Evolutionary conservation across 1,140 invertebrate species (phyloP), one percentile per base, ranked within the genome.

Genomic region (Telenomus remus): DNA sequence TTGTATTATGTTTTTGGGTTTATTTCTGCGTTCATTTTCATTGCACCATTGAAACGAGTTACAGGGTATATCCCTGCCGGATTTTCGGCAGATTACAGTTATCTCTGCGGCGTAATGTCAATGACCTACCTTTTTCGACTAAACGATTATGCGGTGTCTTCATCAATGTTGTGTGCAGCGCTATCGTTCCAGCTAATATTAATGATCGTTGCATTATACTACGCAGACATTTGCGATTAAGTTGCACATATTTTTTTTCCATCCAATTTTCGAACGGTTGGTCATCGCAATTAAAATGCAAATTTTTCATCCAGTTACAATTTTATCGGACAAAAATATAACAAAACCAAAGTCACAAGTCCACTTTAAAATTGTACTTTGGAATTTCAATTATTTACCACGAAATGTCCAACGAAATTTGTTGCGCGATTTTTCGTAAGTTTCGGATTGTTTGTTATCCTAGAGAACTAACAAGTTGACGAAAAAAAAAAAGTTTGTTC

Each of bases 21-120:
- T 56, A 43, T 61, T 56, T 46, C 61, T 57, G 46, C 57, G 50
- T 68, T 75, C 63, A 51, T 63, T 64, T 61, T 69, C 54, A 35
- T 72, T 75, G 48, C 64, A 56, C 64, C 54, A 73, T 74, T 54
- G 46, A 44, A 60, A 69, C 53, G 55, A 70, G 50, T 70, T 50
- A 14, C 54, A 63, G 65, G 71, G 64, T 69, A 46, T n/a, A n/a
- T 50, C 63, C 72, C 73, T 80, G 76, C 78, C 76, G 66, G 78
- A 77, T 84, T 80, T 82, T 81, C 76, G 82, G 80, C 75, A 80
- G 82, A 84, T 86, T 87, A 85, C 84, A 82, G 85, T 87, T 87
- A 87, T 86, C 84, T 84, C 80, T 77, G 70, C 71, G 77, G 59
- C 71, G 66, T 76, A 65, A 69, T 83, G 85, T 85, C 84, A 85